Evolutionary conservation across 2,797 vertebrate species (phyloP), one percentile per base, ranked within the genome.

Genomic region (Lagorchestes hirsutus): DNA sequence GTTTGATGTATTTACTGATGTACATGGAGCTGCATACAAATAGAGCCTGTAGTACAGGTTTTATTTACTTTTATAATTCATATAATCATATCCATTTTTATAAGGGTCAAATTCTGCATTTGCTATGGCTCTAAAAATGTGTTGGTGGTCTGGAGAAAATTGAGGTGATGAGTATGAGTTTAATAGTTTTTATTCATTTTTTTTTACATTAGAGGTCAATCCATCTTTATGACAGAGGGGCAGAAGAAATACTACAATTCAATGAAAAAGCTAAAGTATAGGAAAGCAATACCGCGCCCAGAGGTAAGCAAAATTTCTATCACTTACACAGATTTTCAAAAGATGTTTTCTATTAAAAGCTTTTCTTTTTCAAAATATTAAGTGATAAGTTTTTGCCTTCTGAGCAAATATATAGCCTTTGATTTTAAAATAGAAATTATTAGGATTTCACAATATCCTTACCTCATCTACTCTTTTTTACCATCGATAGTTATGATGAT

Each of bases 171-270:
- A 91, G 55, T 94, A 13, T 55, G 13, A 96, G 95, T 96, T 97
- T 95, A 58, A 92, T 59, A 67, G 0, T 50, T 87, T 95, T 96
- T 93, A 2, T 93, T 90, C 93, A 0, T 34, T 94, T 34, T 94
- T 92, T 29, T 97, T 93, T 97, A 97, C 97, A 96, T 97, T 4
- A 97, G 96, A 96, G 96, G 91, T 22, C 93, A 92, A 91, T 96
- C 95, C 92, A 96, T 98, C 59, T 98, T 98, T 91, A 94, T 98
- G 95, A 97, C 97, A 91, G 90, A 18, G 50, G 95, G 93, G 74
- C 97, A 98, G 55, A 97, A 95, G 87, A 98, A 97, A 91, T 96
- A 97, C 2, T 97, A 93, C 74, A 57, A 1, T 91, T 57, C 91
- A 22, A 54, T 97, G 9, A 98, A 96, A 95, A 97, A 92, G 31